phyloP scores from a whole-genome alignment of 2,113 vertebrate genomes.

The Rallus limicola region DNA sequence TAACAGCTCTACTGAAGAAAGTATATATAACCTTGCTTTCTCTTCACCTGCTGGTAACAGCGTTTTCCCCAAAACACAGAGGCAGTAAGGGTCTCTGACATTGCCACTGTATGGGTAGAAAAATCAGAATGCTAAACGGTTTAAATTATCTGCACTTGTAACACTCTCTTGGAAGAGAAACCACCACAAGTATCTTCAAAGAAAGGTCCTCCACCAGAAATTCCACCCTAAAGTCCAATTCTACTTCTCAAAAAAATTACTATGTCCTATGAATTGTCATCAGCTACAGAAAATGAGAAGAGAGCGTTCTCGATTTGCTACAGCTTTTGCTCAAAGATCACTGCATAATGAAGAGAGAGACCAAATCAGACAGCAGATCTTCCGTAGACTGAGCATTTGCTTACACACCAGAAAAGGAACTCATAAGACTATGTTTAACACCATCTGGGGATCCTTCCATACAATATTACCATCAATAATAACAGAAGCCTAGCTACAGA shows the following conservation, averaged over 20 bases:
- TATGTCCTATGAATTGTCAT: background rate
- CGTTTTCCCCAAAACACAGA: background rate
- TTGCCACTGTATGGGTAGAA: background rate
- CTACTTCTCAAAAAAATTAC: background rate
- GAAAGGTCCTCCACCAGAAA: background rate
- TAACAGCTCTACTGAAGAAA: background rate
- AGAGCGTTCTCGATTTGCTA: background rate
- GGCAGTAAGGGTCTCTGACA: background rate
- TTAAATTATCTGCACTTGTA: background rate
- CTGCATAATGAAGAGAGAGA: conserved; percentile 1
- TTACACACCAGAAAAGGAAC: conserved; percentile 52
- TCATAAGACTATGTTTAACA: conserved; percentile 48
- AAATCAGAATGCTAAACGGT: background rate
- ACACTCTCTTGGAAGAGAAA: background rate
- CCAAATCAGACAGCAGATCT: conserved; percentile 49
- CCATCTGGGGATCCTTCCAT: conserved; percentile 61
- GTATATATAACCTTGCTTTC: background rate
- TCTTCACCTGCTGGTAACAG: background rate
- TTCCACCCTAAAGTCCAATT: background rate
- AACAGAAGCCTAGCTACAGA: conserved; percentile 64
- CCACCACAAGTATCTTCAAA: fast-evolving
- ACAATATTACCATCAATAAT: conserved; percentile 50
- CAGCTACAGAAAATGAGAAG: background rate
- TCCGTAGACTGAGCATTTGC: conserved; percentile 35
- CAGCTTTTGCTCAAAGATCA: conserved; percentile 13